These are phyloP conservation scores for Hyla sarda DNA, from an alignment of 2,113 vertebrate genomes.

Conservation along the genomic window DNA sequence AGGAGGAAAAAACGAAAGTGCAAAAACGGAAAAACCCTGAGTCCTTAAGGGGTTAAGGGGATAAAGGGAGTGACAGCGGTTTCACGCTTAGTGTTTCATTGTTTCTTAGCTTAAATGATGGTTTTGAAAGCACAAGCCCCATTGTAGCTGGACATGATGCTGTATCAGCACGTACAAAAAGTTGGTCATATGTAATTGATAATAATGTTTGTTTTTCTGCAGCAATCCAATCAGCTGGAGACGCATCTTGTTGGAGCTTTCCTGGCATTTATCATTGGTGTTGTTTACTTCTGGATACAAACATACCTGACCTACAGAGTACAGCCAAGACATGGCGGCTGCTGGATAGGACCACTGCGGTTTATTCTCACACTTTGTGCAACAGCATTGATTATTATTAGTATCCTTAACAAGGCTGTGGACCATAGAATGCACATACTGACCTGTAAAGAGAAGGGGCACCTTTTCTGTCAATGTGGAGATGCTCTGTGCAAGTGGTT, in stretches of 20 bases:
- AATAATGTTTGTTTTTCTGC: constrained; percentile 7
- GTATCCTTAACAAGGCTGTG: constrained; percentile 76
- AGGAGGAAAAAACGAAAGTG: too few relatives aligned
- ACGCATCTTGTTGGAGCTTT: constrained; percentile 76
- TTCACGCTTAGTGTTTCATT: too few relatives aligned
- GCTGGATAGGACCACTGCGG: constrained; percentile 69
- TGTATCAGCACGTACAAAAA: not conserved
- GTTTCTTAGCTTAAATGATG: too few relatives aligned
- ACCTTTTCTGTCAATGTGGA: too few relatives aligned
- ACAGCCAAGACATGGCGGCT: constrained; percentile 64
- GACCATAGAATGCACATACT: not conserved
- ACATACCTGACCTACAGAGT: constrained; percentile 67
- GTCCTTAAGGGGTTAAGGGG: too few relatives aligned
- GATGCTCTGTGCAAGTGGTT: too few relatives aligned
- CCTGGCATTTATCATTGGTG: constrained; percentile 75
- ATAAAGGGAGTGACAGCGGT: too few relatives aligned
- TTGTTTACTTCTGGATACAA: constrained; percentile 83
- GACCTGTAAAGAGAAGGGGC: not conserved
- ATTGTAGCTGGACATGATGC: not conserved
- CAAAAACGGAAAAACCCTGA: too few relatives aligned
- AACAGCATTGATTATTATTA: constrained; percentile 65
- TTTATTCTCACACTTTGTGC: constrained; percentile 67
- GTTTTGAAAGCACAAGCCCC: too few relatives aligned
- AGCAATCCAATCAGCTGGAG: constrained; percentile 71
- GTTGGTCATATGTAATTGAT: not conserved